Base-by-base conservation (phyloP, 2,888 invertebrate species). In the Phlogophora meticulosa region DNA sequence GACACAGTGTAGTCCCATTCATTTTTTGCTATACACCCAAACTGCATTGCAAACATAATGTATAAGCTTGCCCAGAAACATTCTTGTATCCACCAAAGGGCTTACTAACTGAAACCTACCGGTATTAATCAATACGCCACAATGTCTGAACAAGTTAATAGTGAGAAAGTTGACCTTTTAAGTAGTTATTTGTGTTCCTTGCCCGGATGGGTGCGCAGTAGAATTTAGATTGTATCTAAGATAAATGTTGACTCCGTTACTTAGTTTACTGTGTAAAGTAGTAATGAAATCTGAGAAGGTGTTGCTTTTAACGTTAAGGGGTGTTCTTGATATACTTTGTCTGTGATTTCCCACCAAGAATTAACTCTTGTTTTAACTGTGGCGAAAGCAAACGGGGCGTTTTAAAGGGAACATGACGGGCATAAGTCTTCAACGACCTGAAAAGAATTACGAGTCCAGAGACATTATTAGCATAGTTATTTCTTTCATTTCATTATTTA, bases 91-190 rank as follows among this genome's bases (percentile, higher is more conserved):
- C 10, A 24, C 24, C 10, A 20, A 61, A 64, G 43, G 36, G 45
- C 17, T 64, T 15, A 45, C 17, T 10, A n/a, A 7, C 15, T 1
- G 24, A 24, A 20, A 38, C n/a, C 10, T 22, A 58, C n/a, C 13
- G 15, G 38, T 38, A 62, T 69, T 59, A 40, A 59, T 61, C 22
- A 45, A 55, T 52, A 69, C 51, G 49, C 63, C 9, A 20, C 51
- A 28, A 42, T 42, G 51, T 52, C 68, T 49, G 62, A 60, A 83
- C 79, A 76, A 78, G 81, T 83, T 84, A 84, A 84, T 81, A 78
- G 80, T 53, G 72, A 61, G 83, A 84, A 84, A 84, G 84, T 68
- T 83, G 78, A 82, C 82, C 81, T 81, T 83, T 83, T 77, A 81
- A 81, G 78, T 78, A 81, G 78, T 67, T 77, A 75, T 74, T 76